Conservation (phyloP, 2,113 vertebrate genomes). For the Uria lomvia region DNA sequence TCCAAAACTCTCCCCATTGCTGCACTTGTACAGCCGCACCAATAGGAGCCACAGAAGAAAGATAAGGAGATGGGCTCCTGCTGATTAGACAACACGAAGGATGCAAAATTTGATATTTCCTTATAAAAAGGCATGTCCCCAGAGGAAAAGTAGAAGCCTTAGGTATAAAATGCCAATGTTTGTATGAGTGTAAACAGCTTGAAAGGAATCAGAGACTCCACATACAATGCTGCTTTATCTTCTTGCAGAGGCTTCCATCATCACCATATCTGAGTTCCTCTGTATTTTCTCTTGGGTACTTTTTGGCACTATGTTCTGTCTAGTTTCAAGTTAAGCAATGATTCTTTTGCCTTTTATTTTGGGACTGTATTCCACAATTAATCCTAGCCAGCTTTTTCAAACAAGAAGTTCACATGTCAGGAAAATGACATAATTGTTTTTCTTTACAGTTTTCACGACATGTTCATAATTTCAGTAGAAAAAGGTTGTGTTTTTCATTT, state of each 20-base stretch:
- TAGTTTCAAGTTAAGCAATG: not conserved
- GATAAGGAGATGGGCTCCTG: not conserved
- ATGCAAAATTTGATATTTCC: not conserved
- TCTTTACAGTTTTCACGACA: not conserved
- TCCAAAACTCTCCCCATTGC: not conserved
- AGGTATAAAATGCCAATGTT: not conserved
- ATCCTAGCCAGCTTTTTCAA: conserved; percentile 46
- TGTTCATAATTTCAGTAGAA: not conserved
- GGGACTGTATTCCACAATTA: conserved; percentile 9
- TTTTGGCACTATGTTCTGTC: not conserved
- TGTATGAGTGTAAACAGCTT: not conserved
- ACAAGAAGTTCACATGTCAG: conserved; percentile 28
- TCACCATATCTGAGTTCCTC: not conserved
- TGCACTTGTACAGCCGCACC: not conserved
- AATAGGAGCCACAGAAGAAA: not conserved
- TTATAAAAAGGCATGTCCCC: not conserved
- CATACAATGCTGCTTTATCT: not conserved
- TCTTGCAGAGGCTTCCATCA: not conserved
- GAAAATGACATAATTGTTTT: conserved; percentile 62
- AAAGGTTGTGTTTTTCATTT: not conserved
- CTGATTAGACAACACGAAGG: not conserved
- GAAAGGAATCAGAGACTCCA: not conserved
- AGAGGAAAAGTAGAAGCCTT: not conserved
- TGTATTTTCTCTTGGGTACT: conserved; percentile 22
- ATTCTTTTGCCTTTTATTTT: conserved; percentile 18